Evolutionary conservation across 2,797 vertebrate species (phyloP).

Genomic region (Leuciscus waleckii): DNA sequence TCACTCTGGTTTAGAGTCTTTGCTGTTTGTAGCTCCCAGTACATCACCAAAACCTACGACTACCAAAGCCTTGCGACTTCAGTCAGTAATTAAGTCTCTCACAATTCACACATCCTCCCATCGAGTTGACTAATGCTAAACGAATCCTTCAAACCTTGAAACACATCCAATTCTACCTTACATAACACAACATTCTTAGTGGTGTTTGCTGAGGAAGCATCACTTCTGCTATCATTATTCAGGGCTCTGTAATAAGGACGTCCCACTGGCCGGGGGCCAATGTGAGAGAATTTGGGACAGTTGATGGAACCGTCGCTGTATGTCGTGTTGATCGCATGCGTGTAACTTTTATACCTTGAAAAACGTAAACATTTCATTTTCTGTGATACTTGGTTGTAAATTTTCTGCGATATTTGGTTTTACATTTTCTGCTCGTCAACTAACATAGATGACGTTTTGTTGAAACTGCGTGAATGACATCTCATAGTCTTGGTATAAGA

Average conservation of each 20-base stretch:
- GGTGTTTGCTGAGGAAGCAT: background rate
- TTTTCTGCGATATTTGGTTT: background rate
- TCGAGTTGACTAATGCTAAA: constrained; percentile 18
- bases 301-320: background rate
- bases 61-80: constrained; percentile 8
- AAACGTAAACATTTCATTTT: background rate
- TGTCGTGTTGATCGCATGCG: background rate
- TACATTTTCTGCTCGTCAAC: background rate
- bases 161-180: constrained; percentile 17
- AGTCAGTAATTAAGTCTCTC: constrained; percentile 36
- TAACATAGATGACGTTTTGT: background rate
- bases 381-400: background rate
- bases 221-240: constrained; percentile 6
- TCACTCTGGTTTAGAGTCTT: constrained; percentile 39
- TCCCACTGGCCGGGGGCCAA: no score
- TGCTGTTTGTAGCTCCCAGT: constrained; percentile 41
- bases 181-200: constrained; percentile 2
- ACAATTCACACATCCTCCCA: constrained; percentile 29
- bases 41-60: constrained; percentile 17
- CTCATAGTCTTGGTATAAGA: background rate
- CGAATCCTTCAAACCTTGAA: constrained; percentile 30
- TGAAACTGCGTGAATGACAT: background rate
- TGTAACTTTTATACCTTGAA: background rate
- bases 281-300: background rate
- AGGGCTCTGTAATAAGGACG: background rate